Conservation (phyloP, 2,888 invertebrate genomes). For the Troilus luridus region DNA sequence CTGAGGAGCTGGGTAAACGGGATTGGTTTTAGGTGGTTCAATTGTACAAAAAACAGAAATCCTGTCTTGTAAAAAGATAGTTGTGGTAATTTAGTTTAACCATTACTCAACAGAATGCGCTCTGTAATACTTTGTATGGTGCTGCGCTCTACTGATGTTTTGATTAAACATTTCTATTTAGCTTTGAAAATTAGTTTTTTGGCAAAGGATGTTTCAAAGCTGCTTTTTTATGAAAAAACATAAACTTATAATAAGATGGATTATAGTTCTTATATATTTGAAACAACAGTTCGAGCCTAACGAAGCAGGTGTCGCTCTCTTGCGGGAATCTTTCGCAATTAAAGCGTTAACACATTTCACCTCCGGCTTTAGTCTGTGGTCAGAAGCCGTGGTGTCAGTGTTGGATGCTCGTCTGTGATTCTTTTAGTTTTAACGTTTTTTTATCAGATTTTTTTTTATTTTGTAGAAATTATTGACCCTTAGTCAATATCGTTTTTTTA, state of each 20-base stretch:
- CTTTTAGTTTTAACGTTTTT: conserved; percentile 35
- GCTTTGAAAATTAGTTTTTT: not conserved
- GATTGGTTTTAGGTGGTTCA: no score
- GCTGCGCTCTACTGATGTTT: conserved; percentile 1
- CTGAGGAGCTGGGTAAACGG: no score
- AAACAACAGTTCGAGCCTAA: not conserved
- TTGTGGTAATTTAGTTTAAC: not conserved
- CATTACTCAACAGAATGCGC: not conserved
- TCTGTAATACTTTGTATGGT: not conserved
- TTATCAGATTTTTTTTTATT: not conserved
- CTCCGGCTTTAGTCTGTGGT: conserved; percentile 43
- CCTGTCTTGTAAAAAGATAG: not conserved
- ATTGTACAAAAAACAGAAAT: no score
- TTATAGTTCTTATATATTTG: not conserved
- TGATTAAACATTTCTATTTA: not conserved
- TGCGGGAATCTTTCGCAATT: not conserved
- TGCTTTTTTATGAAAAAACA: not conserved
- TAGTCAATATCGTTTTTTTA: not conserved
- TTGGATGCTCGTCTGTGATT: not conserved
- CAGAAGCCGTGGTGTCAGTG: conserved; percentile 23
- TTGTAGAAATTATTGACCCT: not conserved
- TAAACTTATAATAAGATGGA: not conserved
- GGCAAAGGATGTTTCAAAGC: not conserved
- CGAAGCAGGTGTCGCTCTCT: conserved; percentile 36
- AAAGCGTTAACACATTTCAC: conserved; percentile 46